Conservation (phyloP, 2,888 invertebrate genomes). For the Aethes cnicana region DNA sequence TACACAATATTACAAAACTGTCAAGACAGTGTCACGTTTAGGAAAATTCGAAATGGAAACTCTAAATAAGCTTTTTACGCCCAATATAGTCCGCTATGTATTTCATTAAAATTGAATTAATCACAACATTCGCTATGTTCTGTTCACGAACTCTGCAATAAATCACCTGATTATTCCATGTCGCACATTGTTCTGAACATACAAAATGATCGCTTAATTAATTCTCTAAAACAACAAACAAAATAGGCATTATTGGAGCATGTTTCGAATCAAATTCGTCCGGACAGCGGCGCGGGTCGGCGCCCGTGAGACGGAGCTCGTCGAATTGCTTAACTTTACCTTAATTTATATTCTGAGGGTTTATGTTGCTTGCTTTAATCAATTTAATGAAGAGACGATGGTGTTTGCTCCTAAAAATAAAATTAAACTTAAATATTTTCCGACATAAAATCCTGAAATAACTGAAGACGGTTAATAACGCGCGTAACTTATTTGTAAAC, state of each 20-base stretch:
- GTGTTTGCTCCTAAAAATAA: background rate
- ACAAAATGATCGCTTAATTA: constrained; percentile 7
- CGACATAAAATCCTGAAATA: too few relatives aligned
- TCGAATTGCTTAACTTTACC: too few relatives aligned
- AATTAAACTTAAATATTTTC: background rate
- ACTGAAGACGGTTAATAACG: too few relatives aligned
- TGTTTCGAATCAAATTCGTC: background rate
- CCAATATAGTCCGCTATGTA: too few relatives aligned
- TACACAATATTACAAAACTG: too few relatives aligned
- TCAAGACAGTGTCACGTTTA: too few relatives aligned
- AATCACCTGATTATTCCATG: constrained; percentile 9
- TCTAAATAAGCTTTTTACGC: too few relatives aligned
- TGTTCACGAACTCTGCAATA: background rate
- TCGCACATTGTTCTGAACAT: constrained; percentile 1
- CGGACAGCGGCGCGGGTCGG: background rate
- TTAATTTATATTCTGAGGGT: too few relatives aligned
- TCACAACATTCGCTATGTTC: constrained; percentile 2
- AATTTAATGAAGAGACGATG: background rate
- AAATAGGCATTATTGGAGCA: background rate
- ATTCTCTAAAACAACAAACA: constrained; percentile 1
- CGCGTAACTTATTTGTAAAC: too few relatives aligned
- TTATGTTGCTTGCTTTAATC: background rate
- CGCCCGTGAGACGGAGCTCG: too few relatives aligned
- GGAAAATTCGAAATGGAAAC: too few relatives aligned
- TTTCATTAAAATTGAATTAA: constrained; percentile 8